Evolutionary conservation across 2,888 invertebrate species (phyloP), one percentile per base, ranked within the genome.

Genomic region (Drosophila silvestris): DNA sequence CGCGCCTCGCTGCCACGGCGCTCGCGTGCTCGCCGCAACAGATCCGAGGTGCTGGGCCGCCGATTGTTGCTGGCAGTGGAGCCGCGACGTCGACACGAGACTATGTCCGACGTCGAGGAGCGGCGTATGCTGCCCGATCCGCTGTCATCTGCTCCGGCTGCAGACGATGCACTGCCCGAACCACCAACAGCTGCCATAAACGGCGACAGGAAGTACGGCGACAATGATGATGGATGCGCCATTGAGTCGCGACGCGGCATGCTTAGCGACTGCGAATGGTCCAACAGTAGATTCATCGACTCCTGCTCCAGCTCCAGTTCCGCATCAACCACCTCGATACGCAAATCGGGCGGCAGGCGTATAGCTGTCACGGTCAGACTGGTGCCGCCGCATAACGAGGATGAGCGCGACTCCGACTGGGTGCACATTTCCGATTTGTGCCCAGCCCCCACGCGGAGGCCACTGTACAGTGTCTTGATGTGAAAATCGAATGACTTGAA

Each of bases 51-150:
- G 71, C 93, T 93, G 53, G 93, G 94, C 47, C 93, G 89, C 0
- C 93, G 91, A 73, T 91, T 92, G 52, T 85, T 87, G 81, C 83
- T 90, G 57, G 82, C 82, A 73, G 90, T 91, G 37, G 89, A 67
- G 77, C 86, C 89, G 59, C 92, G 89, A 7, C 91, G 89, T 37
- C 91, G 91, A 66, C 92, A 91, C 56, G 83, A 81, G 70, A 91
- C 91, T 50, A 93, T 94, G 59, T 94, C 93, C 57, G 94, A 94
- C 19, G 93, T 93, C 14, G 93, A 94, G 37, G 94, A 94, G 60
- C 93, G 92, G 16, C 93, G 88, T 16, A 93, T 91, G 65, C 91
- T 92, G 41, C 87, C 86, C 12, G 89, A 88, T 26, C 79, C 32
- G 84, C 69, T n/a, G 63, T 73, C 47, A 65, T 76, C 47, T 7